Base-by-base conservation (phyloP, 2,888 invertebrate genomes). In the Steromphala cineraria region DNA sequence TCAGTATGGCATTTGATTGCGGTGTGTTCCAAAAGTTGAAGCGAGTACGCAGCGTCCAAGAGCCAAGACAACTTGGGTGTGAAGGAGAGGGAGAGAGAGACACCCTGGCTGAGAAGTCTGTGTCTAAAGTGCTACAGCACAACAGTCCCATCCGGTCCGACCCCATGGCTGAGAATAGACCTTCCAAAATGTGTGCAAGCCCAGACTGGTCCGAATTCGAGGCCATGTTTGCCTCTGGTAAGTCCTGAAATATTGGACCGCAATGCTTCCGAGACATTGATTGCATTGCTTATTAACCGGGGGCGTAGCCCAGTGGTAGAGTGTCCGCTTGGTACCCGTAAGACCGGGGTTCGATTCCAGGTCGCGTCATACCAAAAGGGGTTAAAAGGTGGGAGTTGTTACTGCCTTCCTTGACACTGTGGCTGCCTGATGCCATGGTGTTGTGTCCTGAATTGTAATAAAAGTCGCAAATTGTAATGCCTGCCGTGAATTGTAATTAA, bases 141-240 rank as follows among this genome's bases (percentile, higher is more conserved):
- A 46, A 56, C 36, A 62, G n/a, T 7, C 17, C 40, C 10, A 19
- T 24, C 28, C 40, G 52, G 15, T 17, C 36, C 19, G n/a, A 21
- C 15, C 36, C 52, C n/a, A 36, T 53, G 36, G 19, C 53, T 10
- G 83, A 83, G 53, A 81, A 79, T 53, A 76, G 80, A 17, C 24
- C 46, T 52, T 62, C 79, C 1, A 31, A 74, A n/a, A 46, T 75
- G n/a, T 55, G 80, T 40, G 52, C 28, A 15, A 82, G 80, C 21
- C 79, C 83, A 5, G 91, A 91, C 83, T 91, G 91, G 91, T 84
- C 89, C 8, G 89, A 89, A 56, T 91, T 91, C 81, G 91, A 91
- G 81, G 82, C 85, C 5, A 89, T 89, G 0, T 89, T 86, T 75
- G 87, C 89, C 1, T 82, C 82, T 76, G 91, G 91, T 91, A 80